phyloP scores from a whole-genome alignment of 2,113 vertebrate genomes.

The Cervus canadensis region DNA sequence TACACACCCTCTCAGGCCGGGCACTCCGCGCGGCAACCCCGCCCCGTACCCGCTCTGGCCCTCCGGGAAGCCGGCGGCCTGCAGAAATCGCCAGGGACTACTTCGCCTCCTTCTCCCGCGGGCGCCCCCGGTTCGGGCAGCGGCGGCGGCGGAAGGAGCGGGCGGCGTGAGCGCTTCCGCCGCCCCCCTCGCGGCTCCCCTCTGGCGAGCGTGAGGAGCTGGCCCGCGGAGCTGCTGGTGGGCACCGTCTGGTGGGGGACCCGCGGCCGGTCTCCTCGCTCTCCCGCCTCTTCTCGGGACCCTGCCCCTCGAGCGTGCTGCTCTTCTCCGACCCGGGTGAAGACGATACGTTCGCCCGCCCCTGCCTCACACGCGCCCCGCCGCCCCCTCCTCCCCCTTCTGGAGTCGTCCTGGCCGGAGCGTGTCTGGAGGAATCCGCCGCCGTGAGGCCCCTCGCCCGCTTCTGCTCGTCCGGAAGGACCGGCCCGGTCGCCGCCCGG shows the following conservation, averaged over 20 bases:
- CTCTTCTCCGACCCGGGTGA: background rate
- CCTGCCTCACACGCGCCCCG: constrained; percentile 27
- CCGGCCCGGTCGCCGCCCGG: constrained; percentile 20
- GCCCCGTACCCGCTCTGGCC: background rate
- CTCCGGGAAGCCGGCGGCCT: background rate
- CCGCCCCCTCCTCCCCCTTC: constrained; percentile 44
- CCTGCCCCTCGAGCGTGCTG: background rate
- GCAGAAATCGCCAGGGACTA: constrained; percentile 69
- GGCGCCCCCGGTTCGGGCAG: constrained; percentile 48
- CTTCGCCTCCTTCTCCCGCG: constrained; percentile 63
- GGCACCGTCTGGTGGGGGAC: background rate
- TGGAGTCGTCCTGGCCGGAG: constrained; percentile 45
- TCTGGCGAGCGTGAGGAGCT: constrained; percentile 49
- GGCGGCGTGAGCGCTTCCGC: constrained; percentile 68
- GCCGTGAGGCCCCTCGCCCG: constrained; percentile 29
- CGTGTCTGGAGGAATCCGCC: constrained; percentile 67
- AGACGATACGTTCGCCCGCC: background rate
- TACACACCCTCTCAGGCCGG: background rate
- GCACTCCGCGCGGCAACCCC: background rate
- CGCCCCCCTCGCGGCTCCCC: constrained; percentile 60
- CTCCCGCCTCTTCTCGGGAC: background rate
- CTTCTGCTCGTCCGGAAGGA: background rate
- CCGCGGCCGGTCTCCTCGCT: background rate
- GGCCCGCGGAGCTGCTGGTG: constrained; percentile 27
- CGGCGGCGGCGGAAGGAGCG: constrained; percentile 54